Evolutionary conservation across 2,797 vertebrate species (phyloP), one percentile per base, ranked within the genome.

Genomic region (Brachyrhaphis roseni): DNA sequence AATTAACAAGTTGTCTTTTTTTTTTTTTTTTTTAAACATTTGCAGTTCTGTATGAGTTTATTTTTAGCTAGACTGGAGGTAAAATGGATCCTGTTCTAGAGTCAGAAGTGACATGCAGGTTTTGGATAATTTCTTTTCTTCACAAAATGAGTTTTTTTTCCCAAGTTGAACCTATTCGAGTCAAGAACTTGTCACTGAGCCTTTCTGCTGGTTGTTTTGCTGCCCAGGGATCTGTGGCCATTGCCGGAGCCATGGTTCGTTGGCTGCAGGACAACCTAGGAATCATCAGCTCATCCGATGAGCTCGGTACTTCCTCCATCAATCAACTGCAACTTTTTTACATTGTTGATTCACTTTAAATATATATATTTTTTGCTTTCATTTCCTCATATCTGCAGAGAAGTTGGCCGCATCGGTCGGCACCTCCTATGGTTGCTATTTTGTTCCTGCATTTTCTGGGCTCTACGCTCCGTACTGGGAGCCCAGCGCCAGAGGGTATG

Each of bases 401-500:
- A 97, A 97, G 91, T 90, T 99, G 91, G 98, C 98, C 1, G 97
- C 97, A 2, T 96, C 97, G 26, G 98, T 93, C 3, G 98, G 98
- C 3, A 98, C 97, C 23, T 99, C 98, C 47, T 98, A 99, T 8
- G 98, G 98, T 83, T 99, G 98, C 93, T 99, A 99, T 86, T 99
- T 99, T 72, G 98, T 99, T 84, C 98, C 98, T 55, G 98, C 98
- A 0, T 99, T 99, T 91, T 99, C 98, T 8, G 98, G 98, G 74
- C 95, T 99, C 51, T 99, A 99, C 23, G 98, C 98, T 8, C 98
- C 98, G 1, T 99, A 99, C 88, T 99, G 98, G 98, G 98, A 99
- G 84, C 97, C 98, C 57, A 99, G 97, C 74, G 98, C 98, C 5
- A 95, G 98, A 95, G 98, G 98, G 98, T 99, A 91, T 94, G 95